Conservation (phyloP, 2,113 vertebrate genomes). For the Engystomops pustulosus region DNA sequence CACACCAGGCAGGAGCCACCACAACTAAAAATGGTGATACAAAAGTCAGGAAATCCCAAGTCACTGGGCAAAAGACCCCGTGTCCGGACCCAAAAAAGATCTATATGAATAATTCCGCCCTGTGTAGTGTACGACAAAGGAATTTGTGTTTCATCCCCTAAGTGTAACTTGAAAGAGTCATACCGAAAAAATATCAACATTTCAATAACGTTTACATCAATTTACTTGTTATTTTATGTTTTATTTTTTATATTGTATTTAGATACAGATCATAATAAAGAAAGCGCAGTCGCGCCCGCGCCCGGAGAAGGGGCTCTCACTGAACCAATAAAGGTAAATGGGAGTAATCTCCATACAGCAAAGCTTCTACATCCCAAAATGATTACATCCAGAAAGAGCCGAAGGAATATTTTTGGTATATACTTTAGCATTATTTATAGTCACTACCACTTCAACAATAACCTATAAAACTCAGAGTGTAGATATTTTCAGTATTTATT, state of each 20-base stretch:
- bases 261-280: not conserved
- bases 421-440: not conserved
- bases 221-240: not conserved
- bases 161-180: not conserved
- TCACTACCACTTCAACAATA: not conserved
- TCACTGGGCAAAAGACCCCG: too few species aligned
- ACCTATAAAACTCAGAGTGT: constrained; percentile 1
- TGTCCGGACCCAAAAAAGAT: too few species aligned
- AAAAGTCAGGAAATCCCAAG: too few species aligned
- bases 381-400: constrained; percentile 3
- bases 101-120: too few species aligned
- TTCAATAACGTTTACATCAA: too few species aligned
- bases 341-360: not conserved
- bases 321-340: not conserved
- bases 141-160: too few species aligned
- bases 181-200: not conserved
- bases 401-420: not conserved
- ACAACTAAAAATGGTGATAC: too few species aligned
- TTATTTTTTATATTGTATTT: not conserved
- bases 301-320: not conserved
- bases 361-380: constrained; percentile 4
- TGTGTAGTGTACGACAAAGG: too few species aligned
- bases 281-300: not conserved
- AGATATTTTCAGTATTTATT: not conserved
- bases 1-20: too few species aligned